These are phyloP conservation scores for Xiphophorus couchianus DNA, from an alignment of 2,113 vertebrate species.

Conservation along the genomic window DNA sequence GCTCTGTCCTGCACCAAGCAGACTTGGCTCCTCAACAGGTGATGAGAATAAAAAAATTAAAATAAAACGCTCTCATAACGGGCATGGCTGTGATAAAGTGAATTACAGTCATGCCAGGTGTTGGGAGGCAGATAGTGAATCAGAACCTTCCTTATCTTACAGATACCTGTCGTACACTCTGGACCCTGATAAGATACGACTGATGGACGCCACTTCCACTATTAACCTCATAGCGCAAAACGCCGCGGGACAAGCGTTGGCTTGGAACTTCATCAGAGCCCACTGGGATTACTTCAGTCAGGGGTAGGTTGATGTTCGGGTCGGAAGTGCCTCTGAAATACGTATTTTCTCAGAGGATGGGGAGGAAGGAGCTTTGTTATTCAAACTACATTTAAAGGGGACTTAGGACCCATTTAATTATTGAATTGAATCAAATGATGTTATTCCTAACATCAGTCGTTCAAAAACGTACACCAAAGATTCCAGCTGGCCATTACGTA, in stretches of 20 bases:
- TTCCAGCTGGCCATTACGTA: too few relatives aligned
- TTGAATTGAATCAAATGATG: too few relatives aligned
- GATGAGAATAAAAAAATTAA: neutral
- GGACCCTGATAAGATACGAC: conserved; percentile 83
- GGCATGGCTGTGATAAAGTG: neutral
- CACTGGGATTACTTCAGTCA: conserved; percentile 81
- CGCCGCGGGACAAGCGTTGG: conserved; percentile 83
- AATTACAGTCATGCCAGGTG: neutral
- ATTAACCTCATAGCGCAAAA: conserved; percentile 84
- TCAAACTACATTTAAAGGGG: too few relatives aligned
- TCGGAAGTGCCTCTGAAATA: neutral
- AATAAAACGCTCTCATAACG: neutral
- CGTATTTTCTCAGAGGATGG: neutral
- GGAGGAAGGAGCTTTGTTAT: too few relatives aligned
- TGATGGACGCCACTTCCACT: conserved; percentile 81
- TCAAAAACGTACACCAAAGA: too few relatives aligned
- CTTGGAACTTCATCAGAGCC: conserved; percentile 89
- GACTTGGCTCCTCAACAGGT: conserved; percentile 91
- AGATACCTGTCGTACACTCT: conserved; percentile 90
- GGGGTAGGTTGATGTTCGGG: conserved; percentile 78
- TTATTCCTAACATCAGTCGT: too few relatives aligned
- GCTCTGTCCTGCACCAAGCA: conserved; percentile 86
- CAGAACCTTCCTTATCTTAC: conserved; percentile 33
- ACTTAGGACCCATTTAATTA: too few relatives aligned
- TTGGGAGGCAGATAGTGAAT: neutral